Percentiles rank a stretch among this genome's conserved stretches.
These are phyloP conservation scores for Entosphenus tridentatus DNA, from an alignment of 2,113 vertebrate species.

Conservation along the genomic window DNA sequence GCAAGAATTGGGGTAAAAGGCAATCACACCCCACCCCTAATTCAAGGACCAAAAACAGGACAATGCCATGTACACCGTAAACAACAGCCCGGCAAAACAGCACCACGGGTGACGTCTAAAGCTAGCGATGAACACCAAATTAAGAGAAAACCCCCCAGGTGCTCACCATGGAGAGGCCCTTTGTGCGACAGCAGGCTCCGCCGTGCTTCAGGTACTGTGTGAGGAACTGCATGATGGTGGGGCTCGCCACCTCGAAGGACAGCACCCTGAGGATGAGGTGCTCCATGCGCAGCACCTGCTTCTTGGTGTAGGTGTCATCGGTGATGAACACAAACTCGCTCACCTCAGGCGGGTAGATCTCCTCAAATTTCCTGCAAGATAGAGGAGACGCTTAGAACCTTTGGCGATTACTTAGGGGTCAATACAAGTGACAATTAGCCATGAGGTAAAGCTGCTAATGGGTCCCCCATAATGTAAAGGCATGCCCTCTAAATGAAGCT, in stretches of 20 bases:
- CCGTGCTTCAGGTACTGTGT: slow-evolving; percentile 50
- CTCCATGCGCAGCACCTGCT: slow-evolving; percentile 93
- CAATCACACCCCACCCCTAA: too few relatives aligned
- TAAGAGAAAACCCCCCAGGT: too few relatives aligned
- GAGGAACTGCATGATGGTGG: slow-evolving; percentile 83
- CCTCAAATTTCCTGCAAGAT: slow-evolving; percentile 69
- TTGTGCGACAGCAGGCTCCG: slow-evolving; percentile 31
- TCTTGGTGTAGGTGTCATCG: slow-evolving; percentile 92
- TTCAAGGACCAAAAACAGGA: too few relatives aligned
- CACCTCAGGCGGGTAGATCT: slow-evolving; percentile 95
- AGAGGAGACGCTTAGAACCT: slow-evolving; percentile 3
- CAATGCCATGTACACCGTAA: too few relatives aligned
- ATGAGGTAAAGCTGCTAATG: too few relatives aligned
- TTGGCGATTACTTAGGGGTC: background rate
- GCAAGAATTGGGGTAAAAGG: too few relatives aligned
- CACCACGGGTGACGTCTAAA: too few relatives aligned
- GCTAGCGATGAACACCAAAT: too few relatives aligned
- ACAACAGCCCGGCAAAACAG: too few relatives aligned
- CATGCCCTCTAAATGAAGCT: too few relatives aligned
- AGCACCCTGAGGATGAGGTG: slow-evolving; percentile 87
- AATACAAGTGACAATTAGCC: too few relatives aligned
- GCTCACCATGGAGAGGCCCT: slow-evolving; percentile 66
- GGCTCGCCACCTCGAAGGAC: slow-evolving; percentile 77
- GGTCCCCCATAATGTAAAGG: too few relatives aligned
- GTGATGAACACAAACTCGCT: slow-evolving; percentile 97